Conservation (phyloP, 2,888 invertebrate genomes). For the Sisyra nigra region DNA sequence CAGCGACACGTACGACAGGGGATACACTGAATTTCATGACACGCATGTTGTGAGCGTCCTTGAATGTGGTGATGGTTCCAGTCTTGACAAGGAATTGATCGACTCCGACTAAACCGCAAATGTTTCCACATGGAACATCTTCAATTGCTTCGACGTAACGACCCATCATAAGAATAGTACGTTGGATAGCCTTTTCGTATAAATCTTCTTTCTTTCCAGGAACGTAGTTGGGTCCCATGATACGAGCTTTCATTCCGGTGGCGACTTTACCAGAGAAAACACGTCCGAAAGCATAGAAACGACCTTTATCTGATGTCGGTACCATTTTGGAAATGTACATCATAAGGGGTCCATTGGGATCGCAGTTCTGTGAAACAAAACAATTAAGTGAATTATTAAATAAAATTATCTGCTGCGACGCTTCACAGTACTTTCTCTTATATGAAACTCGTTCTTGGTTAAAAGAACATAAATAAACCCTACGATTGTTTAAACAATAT, state of each 20-base stretch:
- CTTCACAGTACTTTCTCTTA: too few species aligned
- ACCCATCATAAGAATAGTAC: constrained; percentile 99
- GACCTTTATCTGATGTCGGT: constrained; percentile 97
- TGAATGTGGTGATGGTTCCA: constrained; percentile 96
- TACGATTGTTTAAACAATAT: too few species aligned
- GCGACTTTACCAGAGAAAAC: constrained; percentile 93
- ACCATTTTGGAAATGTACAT: constrained; percentile 99
- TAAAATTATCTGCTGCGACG: too few species aligned
- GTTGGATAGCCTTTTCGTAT: constrained; percentile 97
- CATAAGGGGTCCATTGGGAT: constrained; percentile 95
- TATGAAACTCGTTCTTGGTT: too few species aligned
- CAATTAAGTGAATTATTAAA: not conserved
- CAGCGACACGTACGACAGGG: constrained; percentile 97
- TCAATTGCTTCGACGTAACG: constrained; percentile 99
- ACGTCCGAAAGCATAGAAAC: constrained; percentile 99
- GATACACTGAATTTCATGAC: constrained; percentile 99
- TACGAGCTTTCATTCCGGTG: constrained; percentile 87
- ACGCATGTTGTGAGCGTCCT: constrained; percentile 98
- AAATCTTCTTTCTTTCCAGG: constrained; percentile 99
- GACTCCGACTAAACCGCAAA: constrained; percentile 98
- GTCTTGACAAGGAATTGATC: constrained; percentile 99
- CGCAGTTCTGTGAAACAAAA: constrained; percentile 55
- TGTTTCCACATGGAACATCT: constrained; percentile 98
- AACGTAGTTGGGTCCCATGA: constrained; percentile 97
- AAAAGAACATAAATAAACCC: too few species aligned